These are phyloP conservation scores for Rhinopomastus cyanomelas DNA, from an alignment of 2,113 vertebrate genomes.

Conservation along the genomic window DNA sequence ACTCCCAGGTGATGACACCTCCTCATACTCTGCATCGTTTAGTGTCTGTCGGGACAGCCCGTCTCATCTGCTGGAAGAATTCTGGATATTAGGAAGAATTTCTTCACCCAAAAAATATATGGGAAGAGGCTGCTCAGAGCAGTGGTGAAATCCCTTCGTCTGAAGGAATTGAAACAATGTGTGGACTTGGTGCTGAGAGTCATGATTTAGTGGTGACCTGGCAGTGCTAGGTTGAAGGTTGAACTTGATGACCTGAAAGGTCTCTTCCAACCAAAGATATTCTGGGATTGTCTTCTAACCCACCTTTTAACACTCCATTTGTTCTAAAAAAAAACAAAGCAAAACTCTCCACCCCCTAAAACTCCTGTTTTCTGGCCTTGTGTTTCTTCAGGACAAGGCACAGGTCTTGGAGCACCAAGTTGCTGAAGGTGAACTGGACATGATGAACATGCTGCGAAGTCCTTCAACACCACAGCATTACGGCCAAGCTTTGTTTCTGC, in stretches of 20 bases:
- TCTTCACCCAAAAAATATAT: too few species aligned
- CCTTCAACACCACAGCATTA: accelerated
- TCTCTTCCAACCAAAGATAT: too few species aligned
- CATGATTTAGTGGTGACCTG: too few species aligned
- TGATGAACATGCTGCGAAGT: accelerated
- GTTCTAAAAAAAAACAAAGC: background rate
- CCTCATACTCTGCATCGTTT: accelerated
- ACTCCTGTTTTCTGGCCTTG: background rate
- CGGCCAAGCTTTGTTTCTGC: background rate
- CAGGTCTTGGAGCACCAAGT: accelerated
- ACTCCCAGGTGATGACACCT: accelerated
- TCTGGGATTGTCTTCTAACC: background rate
- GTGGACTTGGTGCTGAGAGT: too few species aligned
- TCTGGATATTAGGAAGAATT: too few species aligned
- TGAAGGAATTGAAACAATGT: too few species aligned
- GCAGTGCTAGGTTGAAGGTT: too few species aligned
- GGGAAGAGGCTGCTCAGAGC: too few species aligned
- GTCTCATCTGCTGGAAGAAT: accelerated
- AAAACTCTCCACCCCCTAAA: background rate
- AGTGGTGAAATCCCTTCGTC: too few species aligned
- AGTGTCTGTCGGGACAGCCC: accelerated
- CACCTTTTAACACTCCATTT: background rate
- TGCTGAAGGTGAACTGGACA: accelerated
- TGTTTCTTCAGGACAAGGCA: background rate
- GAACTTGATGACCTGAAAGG: too few species aligned